phyloP scores from a whole-genome alignment of 2,888 invertebrate genomes.

The Amphipoea oculea region DNA sequence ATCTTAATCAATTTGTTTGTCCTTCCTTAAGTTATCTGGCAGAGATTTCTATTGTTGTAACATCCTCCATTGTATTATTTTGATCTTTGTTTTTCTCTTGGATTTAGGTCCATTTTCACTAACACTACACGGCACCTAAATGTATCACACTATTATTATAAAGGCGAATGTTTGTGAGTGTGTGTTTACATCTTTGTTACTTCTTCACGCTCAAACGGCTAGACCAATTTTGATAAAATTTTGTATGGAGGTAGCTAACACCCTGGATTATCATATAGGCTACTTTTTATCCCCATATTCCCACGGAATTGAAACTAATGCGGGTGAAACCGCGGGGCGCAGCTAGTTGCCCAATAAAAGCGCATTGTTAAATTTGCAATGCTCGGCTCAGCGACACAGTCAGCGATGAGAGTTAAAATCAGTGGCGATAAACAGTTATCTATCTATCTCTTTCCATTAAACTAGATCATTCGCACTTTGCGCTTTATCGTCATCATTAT shows the following conservation, averaged over 20 bases:
- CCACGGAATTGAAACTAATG: too few relatives aligned
- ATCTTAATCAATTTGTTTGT: neutral
- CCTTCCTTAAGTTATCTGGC: neutral
- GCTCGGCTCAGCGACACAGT: neutral
- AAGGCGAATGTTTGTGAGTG: too few relatives aligned
- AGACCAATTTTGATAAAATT: too few relatives aligned
- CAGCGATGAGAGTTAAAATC: neutral
- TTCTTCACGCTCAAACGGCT: too few relatives aligned
- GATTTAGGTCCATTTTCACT: neutral
- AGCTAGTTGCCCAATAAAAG: neutral
- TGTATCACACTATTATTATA: neutral
- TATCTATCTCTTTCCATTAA: neutral
- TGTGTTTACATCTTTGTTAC: too few relatives aligned
- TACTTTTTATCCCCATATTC: too few relatives aligned
- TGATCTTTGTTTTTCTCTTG: neutral
- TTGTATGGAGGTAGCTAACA: too few relatives aligned
- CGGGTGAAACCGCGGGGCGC: too few relatives aligned
- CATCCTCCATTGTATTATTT: neutral
- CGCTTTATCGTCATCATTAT: too few relatives aligned
- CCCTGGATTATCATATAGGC: too few relatives aligned
- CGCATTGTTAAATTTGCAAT: neutral
- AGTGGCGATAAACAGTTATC: neutral
- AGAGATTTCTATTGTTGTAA: neutral
- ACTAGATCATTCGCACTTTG: too few relatives aligned
- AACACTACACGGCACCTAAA: neutral